A percentile compares a stretch with the other conserved stretches of the same genome.
phyloP scores from a whole-genome alignment of 2,113 vertebrate species.

The Acanthisitta chloris region DNA sequence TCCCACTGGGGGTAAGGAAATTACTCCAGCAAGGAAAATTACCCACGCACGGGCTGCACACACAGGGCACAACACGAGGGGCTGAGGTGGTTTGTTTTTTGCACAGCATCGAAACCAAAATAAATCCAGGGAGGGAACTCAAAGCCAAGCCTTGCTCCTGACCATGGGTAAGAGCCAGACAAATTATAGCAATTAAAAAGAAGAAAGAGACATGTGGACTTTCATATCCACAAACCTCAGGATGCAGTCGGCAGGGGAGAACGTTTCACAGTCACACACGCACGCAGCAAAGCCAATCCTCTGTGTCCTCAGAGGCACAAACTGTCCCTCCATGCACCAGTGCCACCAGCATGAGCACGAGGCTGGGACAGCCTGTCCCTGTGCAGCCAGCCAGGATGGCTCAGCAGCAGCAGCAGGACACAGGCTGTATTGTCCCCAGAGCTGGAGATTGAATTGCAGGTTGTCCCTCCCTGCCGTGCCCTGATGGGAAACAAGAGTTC shows the following conservation, averaged over 20 bases:
- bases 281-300: not conserved
- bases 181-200: conserved; percentile 35
- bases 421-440: not conserved
- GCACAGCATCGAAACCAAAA: not conserved
- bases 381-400: not conserved
- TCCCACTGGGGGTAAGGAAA: conserved; percentile 2
- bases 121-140: not conserved
- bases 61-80: not conserved
- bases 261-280: too few relatives aligned
- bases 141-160: not conserved
- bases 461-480: not conserved
- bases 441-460: not conserved
- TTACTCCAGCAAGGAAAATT: not conserved
- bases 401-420: not conserved
- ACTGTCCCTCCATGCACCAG: not conserved
- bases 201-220: conserved; percentile 18
- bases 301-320: not conserved
- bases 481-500: not conserved
- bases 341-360: not conserved
- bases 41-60: not conserved
- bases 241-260: rapidly evolving
- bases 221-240: conserved; percentile 28
- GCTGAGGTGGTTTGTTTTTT: not conserved
- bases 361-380: conserved; percentile 35
- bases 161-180: not conserved